Evolutionary conservation across 2,888 invertebrate species (phyloP).

Genomic region (Alviniconcha strummeri): DNA sequence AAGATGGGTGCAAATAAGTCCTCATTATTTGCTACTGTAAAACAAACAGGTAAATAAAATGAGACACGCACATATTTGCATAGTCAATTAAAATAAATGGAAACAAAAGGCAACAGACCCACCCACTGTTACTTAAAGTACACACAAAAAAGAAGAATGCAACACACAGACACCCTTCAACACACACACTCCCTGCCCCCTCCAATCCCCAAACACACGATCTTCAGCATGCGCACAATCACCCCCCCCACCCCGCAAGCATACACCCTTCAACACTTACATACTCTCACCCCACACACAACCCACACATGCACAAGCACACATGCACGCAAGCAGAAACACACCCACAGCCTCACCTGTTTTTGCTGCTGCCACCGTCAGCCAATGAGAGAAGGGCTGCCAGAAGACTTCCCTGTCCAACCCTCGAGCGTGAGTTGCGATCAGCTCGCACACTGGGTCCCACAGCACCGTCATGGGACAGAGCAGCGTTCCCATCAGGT

Average conservation of each 20-base stretch:
- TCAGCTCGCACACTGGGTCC: conserved; percentile 86
- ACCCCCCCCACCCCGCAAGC: background rate
- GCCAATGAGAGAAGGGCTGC: conserved; percentile 63
- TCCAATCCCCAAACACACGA: background rate
- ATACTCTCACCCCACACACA: background rate
- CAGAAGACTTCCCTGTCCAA: conserved; percentile 71
- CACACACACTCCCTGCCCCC: background rate
- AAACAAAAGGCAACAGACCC: too few species aligned
- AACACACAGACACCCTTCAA: background rate
- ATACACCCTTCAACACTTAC: background rate
- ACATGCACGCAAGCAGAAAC: background rate
- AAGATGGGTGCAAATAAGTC: too few species aligned
- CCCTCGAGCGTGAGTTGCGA: conserved; percentile 82
- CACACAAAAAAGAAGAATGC: too few species aligned
- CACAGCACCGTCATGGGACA: conserved; percentile 92
- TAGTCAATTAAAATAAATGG: too few species aligned
- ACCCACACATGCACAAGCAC: background rate
- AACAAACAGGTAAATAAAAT: too few species aligned
- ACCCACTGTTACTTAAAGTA: too few species aligned
- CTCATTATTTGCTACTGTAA: too few species aligned
- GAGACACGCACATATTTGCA: too few species aligned
- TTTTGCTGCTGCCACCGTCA: conserved; percentile 73
- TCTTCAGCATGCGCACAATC: background rate
- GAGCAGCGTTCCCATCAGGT: conserved; percentile 87
- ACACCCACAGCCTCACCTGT: conserved; percentile 49